These are phyloP conservation scores for Aphidoletes aphidimyza DNA, from an alignment of 2,888 invertebrate genomes.

Conservation along the genomic window DNA sequence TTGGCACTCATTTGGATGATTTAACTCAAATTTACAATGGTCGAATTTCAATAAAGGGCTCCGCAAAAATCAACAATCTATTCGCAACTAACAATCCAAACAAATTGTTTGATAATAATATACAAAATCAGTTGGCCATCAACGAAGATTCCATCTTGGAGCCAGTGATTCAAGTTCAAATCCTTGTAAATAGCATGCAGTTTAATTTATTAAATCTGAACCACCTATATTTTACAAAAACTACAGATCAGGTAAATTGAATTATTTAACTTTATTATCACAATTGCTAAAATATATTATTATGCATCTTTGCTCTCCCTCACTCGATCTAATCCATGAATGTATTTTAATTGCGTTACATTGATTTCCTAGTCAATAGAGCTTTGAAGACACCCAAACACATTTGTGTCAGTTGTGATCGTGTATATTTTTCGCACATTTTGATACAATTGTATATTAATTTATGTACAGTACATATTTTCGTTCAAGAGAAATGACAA, in stretches of 20 bases:
- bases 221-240: conserved; percentile 54
- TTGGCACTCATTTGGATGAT: conserved; percentile 55
- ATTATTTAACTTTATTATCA: neutral
- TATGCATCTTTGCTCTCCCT: neutral
- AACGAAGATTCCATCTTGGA: neutral
- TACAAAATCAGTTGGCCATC: neutral
- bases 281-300: neutral
- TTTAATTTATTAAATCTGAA: conserved; percentile 10
- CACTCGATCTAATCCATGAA: no score
- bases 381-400: no score
- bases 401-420: no score
- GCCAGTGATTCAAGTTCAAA: neutral
- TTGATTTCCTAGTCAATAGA: no score
- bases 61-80: neutral
- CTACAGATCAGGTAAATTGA: conserved; percentile 53
- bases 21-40: conserved; percentile 55
- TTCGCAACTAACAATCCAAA: neutral
- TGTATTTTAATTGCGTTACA: no score
- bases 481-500: no score
- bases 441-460: no score
- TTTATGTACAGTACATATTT: no score
- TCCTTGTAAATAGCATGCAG: neutral
- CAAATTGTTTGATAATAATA: no score
- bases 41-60: conserved; percentile 24
- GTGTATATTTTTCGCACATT: no score